Conservation (phyloP, 2,888 invertebrate genomes). For the Pseudococcus longispinus region DNA sequence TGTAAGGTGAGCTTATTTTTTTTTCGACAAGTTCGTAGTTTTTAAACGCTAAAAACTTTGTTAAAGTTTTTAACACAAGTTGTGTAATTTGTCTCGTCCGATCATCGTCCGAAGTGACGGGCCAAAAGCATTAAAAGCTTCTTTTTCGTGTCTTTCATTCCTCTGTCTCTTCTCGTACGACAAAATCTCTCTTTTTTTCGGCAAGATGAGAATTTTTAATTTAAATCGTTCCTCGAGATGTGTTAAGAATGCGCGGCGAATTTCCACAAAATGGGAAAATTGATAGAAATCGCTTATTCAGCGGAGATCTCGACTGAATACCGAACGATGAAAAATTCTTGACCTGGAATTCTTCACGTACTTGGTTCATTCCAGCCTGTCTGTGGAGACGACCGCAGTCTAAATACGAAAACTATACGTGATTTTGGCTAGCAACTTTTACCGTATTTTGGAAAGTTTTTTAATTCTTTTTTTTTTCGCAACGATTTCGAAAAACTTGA, state of each 20-base stretch:
- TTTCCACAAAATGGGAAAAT: background rate
- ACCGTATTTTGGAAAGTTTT: background rate
- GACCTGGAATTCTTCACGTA: background rate
- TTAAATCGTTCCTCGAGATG: background rate
- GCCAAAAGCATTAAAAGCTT: background rate
- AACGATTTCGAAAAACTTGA: background rate
- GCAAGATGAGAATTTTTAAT: background rate
- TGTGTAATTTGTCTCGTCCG: background rate
- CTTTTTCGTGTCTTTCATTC: background rate
- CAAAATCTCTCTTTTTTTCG: background rate
- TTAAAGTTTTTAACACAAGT: background rate
- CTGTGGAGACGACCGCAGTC: background rate
- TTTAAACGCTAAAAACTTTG: background rate
- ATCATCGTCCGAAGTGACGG: background rate
- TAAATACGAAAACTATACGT: background rate
- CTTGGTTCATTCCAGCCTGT: background rate
- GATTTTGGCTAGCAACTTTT: background rate
- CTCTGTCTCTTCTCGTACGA: background rate
- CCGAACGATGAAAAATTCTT: background rate
- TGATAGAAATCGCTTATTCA: no score
- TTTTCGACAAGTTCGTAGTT: background rate
- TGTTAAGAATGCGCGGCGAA: background rate
- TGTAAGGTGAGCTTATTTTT: background rate
- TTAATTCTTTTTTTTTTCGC: background rate
- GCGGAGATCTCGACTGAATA: background rate